These are phyloP conservation scores for Pseudomyrmex pallidus DNA, from an alignment of 1,140 invertebrate species.

Conservation along the genomic window DNA sequence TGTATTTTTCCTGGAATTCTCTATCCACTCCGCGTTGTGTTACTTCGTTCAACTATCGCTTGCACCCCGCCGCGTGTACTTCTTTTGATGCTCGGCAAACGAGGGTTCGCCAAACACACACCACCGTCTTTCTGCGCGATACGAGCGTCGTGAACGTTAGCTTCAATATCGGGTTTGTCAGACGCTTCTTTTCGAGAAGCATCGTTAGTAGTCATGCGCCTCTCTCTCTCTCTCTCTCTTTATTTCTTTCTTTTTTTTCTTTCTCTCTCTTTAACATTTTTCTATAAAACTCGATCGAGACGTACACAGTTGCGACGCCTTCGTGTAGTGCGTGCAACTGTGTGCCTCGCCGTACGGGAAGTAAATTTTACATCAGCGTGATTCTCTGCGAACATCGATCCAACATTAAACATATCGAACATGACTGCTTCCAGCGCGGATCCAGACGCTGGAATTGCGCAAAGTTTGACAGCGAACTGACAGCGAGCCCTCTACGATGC, in stretches of 20 bases:
- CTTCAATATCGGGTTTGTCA: conserved; percentile 48
- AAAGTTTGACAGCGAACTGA: conserved; percentile 70
- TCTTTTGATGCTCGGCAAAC: conserved; percentile 42
- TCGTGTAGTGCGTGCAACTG: neutral
- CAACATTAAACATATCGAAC: conserved; percentile 45
- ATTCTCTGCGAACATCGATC: conserved; percentile 46
- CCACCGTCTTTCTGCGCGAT: conserved; percentile 23
- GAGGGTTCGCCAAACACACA: conserved; percentile 18
- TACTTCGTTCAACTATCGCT: conserved; percentile 21
- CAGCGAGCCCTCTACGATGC: conserved; percentile 55
- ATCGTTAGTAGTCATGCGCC: conserved; percentile 40
- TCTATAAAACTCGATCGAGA: conserved; percentile 11
- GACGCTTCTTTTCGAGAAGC: conserved; percentile 4
- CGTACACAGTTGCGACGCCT: neutral
- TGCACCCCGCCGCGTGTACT: neutral
- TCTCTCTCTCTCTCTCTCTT: neutral
- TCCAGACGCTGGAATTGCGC: conserved; percentile 41
- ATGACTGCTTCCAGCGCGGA: neutral
- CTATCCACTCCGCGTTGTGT: neutral
- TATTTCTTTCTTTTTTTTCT: too few species aligned
- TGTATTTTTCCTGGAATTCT: conserved; percentile 16
- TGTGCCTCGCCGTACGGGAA: conserved; percentile 12
- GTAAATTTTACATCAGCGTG: conserved; percentile 58
- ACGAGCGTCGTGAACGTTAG: conserved; percentile 43
- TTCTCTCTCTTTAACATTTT: neutral